phyloP scores from a whole-genome alignment of 2,113 vertebrate genomes.

The Nicator chloris region DNA sequence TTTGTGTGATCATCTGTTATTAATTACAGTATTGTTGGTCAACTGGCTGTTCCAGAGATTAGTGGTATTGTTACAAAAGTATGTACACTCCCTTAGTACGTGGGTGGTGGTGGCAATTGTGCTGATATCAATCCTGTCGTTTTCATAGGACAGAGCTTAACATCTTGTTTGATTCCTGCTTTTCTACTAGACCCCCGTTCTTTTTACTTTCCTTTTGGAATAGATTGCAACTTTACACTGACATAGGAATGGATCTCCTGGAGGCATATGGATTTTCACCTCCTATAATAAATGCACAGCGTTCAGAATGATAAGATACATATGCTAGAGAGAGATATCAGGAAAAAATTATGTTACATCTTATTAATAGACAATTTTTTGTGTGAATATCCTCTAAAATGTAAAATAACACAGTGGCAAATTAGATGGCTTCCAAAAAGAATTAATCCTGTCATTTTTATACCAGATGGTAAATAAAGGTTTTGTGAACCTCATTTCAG shows the following conservation, averaged over 20 bases:
- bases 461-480: neutral
- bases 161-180: neutral
- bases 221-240: neutral
- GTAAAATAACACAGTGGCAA: neutral
- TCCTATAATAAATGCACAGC: neutral
- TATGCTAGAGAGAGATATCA: neutral
- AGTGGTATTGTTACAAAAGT: slow-evolving; percentile 48
- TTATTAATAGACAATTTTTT: neutral
- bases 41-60: slow-evolving; percentile 5
- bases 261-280: neutral
- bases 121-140: neutral
- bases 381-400: neutral
- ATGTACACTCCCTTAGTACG: slow-evolving; percentile 16
- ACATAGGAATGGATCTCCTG: neutral
- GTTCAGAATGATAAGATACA: neutral
- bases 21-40: slow-evolving; percentile 46
- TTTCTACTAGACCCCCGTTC: neutral
- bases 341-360: neutral
- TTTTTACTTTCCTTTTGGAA: neutral
- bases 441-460: neutral
- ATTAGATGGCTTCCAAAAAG: neutral
- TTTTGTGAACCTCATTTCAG: neutral
- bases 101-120: slow-evolving; percentile 30
- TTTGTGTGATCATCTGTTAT: slow-evolving; percentile 45
- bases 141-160: neutral